These are phyloP conservation scores for Papilio glaucus DNA, from an alignment of 1,140 invertebrate species.

Conservation along the genomic window DNA sequence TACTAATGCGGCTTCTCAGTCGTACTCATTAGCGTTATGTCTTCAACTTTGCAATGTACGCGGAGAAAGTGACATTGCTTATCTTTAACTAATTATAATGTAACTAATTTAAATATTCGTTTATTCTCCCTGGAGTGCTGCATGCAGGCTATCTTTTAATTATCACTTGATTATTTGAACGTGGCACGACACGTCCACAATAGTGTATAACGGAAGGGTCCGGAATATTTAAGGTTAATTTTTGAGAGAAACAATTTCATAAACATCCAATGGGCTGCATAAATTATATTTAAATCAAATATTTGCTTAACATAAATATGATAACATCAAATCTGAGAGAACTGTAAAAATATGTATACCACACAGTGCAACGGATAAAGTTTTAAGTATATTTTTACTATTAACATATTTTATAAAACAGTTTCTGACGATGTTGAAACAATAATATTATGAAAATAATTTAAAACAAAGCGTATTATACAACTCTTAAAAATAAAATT, in stretches of 20 bases:
- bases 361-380: neutral
- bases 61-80: conserved; percentile 24
- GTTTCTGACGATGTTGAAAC: neutral
- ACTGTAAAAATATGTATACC: too few species aligned
- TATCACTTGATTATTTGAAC: neutral
- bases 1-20: conserved; percentile 35
- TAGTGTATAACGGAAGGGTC: too few species aligned
- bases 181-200: neutral
- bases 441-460: neutral
- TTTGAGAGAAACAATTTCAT: too few species aligned
- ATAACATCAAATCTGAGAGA: too few species aligned
- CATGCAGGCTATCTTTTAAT: neutral
- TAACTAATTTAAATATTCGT: conserved; percentile 8
- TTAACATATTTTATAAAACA: neutral
- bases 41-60: conserved; percentile 20
- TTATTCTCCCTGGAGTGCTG: neutral
- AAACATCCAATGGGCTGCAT: too few species aligned
- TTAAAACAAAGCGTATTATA: conserved; percentile 5
- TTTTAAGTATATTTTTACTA: neutral
- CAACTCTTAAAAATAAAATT: neutral
- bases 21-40: conserved; percentile 24
- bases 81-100: conserved; percentile 8
- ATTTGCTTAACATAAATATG: too few species aligned
- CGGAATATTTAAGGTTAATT: too few species aligned
- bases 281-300: too few species aligned